These are phyloP conservation scores for Mormyrus lacerda DNA, from an alignment of 2,113 vertebrate species.

Conservation along the genomic window DNA sequence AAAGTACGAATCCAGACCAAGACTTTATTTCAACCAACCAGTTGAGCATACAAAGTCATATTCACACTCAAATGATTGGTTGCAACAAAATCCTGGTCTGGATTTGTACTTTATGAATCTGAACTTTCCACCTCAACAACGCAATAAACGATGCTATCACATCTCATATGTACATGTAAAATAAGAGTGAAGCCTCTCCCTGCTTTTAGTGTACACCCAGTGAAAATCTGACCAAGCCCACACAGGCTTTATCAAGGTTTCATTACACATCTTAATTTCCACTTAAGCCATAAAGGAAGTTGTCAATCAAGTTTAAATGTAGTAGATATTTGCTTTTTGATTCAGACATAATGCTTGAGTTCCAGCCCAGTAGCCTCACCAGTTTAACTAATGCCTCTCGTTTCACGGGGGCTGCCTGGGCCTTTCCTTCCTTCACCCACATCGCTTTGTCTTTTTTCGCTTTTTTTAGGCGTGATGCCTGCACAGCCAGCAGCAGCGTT, in stretches of 20 bases:
- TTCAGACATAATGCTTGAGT: not conserved
- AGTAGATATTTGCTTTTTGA: not conserved
- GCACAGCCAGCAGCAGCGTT: slow-evolving; percentile 55
- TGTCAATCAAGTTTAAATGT: not conserved
- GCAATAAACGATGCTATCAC: too few relatives aligned
- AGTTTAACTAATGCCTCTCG: slow-evolving; percentile 55
- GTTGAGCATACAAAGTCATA: too few relatives aligned
- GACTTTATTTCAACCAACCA: too few relatives aligned
- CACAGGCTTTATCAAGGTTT: not conserved
- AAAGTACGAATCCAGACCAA: too few relatives aligned
- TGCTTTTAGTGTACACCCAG: not conserved
- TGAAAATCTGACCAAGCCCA: not conserved
- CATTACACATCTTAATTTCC: not conserved
- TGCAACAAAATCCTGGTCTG: too few relatives aligned
- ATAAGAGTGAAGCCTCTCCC: not conserved
- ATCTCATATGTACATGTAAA: not conserved
- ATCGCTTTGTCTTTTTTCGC: slow-evolving; percentile 51
- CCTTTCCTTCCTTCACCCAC: slow-evolving; percentile 45
- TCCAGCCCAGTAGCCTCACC: slow-evolving; percentile 44
- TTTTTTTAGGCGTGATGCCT: slow-evolving; percentile 61
- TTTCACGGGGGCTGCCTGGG: slow-evolving; percentile 40
- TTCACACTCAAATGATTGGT: too few relatives aligned
- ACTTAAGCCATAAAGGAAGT: not conserved
- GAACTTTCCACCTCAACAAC: too few relatives aligned
- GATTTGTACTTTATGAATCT: too few relatives aligned